Conservation (phyloP, 2,113 vertebrate species). For the Centrocercus urophasianus region DNA sequence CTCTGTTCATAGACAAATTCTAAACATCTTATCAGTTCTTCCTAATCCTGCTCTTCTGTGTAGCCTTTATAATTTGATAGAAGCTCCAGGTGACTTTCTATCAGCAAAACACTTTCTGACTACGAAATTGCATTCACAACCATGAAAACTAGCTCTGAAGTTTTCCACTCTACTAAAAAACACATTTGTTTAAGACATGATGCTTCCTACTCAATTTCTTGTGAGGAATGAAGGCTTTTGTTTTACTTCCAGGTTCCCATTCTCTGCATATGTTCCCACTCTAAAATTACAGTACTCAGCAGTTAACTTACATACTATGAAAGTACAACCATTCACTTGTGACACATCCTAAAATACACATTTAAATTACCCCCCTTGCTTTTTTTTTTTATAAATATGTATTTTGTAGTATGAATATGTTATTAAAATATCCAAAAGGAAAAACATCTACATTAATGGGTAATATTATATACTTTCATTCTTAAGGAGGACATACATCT, state of each 20-base stretch:
- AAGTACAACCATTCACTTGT: background rate
- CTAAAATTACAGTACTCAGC: background rate
- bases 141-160: background rate
- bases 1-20: background rate
- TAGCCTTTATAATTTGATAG: conserved; percentile 72
- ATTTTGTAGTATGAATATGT: background rate
- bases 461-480: background rate
- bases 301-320: background rate
- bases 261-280: background rate
- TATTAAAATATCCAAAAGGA: background rate
- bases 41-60: conserved; percentile 77
- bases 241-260: background rate
- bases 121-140: background rate
- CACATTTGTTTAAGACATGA: background rate
- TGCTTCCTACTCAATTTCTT: background rate
- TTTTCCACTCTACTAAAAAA: background rate
- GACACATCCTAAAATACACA: background rate
- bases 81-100: conserved; percentile 62
- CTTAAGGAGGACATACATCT: background rate
- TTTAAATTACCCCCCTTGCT: background rate
- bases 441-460: background rate
- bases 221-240: too few relatives aligned
- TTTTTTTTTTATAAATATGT: background rate
- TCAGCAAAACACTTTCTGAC: background rate
- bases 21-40: conserved; percentile 64